Base-by-base conservation (phyloP, 64 coral and sea anemone species). In the Stichodactyla mertensii region DNA sequence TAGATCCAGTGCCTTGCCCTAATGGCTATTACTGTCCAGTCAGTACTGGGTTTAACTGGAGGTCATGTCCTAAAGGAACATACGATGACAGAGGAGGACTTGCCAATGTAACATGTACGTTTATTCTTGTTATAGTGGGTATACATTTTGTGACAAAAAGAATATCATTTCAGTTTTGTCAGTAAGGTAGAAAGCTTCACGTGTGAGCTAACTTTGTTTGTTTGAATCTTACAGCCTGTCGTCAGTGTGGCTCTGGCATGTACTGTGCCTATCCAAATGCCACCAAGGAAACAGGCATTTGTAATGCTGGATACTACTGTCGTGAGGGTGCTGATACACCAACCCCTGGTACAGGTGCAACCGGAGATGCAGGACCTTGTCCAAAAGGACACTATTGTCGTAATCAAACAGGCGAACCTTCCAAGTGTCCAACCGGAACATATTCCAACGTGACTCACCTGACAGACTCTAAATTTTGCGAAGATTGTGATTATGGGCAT, bases 231-330 rank as follows among this genome's bases (percentile, higher is more conserved):
- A 2, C 45, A 99, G 97, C 87, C 87, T 99, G 97, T 86, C 88
- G 97, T 18, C 90, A 84, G 20, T 99, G 97, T 91, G 93, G 91
- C 62, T 85, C 90, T 79, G 97, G 97, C 22, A 95, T 83, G 87
- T 99, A 77, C 90, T 99, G 97, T 91, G 97, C 89, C 4, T 94
- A 94, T 56, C 77, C 91, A 27, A 99, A 99, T 91, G 97, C 97
- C 20, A 95, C 97, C 2, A 61, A 79, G 31, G 97, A 92, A 52
- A 90, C 86, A 22, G 97, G 82, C 16, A 4, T 52, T 16, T 99
- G 97, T 77, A 62, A 20, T 74, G 79, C 93, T 82, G 97, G 97
- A 16, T 95, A 93, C 82, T 99, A 83, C 88, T 99, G 97, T 23
- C 93, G 89, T 24, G 83, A 90, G 55, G 87, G 90, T 90, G 84